Evolutionary conservation across 2,797 vertebrate genomes (phyloP), one percentile per base, ranked within the genome.

Genomic region (Hippocampus kuda): DNA sequence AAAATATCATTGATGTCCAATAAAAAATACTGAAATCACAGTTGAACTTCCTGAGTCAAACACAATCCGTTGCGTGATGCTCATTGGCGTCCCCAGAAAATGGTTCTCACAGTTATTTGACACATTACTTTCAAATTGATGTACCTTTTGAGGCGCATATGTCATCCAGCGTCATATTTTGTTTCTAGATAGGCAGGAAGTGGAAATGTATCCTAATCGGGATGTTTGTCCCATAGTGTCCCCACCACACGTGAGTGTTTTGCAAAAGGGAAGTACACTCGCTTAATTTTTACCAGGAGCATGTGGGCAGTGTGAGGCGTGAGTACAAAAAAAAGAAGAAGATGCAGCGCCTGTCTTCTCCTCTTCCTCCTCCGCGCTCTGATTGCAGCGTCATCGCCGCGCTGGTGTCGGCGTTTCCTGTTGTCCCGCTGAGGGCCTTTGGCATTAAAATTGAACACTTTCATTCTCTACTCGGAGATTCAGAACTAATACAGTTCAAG

Each of bases 241-340:
- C 56, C 73, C 67, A 67, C 60, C 72, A 69, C 24, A 46, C 63
- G 42, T n/a, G 9, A 24, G 12, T 46, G 1, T 24, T 38, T 24
- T 7, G 73, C 78, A 65, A 77, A 51, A 70, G 66, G 65, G 57
- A 84, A 22, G 67, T 18, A 30, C 69, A 41, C 46, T 60, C 2
- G 12, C 72, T 79, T 68, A 68, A 65, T 75, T 61, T 73, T 61
- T 34, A 68, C 70, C 82, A 68, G 76, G 73, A 78, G 51, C 80
- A 75, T 81, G 86, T 84, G 77, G 86, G 86, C 80, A 83, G 81
- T 67, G 1, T n/a, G 51, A 57, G 77, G 86, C 70, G 83, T 87
- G 81, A 84, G 78, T 75, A 78, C 63, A 27, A 72, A 79, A 72
- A 26, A 41, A 60, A 60, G 62, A 44, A 44, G 60, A 59, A 60